phyloP scores from a whole-genome alignment of 2,797 vertebrate genomes.

The Chromis chromis region DNA sequence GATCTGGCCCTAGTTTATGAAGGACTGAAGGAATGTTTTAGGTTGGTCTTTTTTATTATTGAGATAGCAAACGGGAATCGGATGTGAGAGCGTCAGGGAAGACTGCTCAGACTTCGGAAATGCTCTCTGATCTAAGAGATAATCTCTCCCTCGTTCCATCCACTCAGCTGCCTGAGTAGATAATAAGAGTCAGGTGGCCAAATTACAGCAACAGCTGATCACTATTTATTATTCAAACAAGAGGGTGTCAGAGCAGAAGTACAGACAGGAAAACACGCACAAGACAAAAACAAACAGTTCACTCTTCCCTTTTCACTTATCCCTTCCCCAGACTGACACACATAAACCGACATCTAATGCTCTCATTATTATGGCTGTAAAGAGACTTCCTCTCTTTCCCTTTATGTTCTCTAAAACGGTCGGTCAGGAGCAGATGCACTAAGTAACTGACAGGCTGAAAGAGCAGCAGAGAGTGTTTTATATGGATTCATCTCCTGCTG shows the following conservation, averaged over 20 bases:
- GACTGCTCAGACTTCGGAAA: constrained; percentile 26
- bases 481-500: constrained; percentile 32
- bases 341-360: constrained; percentile 27
- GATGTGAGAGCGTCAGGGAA: constrained; percentile 10
- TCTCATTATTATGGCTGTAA: constrained; percentile 40
- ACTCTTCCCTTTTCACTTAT: constrained; percentile 40
- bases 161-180: constrained; percentile 45
- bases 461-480: constrained; percentile 33
- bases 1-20: too few relatives aligned
- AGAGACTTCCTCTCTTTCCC: constrained; percentile 55
- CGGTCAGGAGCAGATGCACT: constrained; percentile 36
- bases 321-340: constrained; percentile 21
- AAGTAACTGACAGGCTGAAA: constrained; percentile 47
- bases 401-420: constrained; percentile 42
- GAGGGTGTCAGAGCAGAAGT: constrained; percentile 49
- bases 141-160: constrained; percentile 9
- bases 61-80: constrained; percentile 26
- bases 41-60: constrained; percentile 19
- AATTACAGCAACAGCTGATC: constrained; percentile 69
- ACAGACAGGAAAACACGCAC: constrained; percentile 47
- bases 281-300: constrained; percentile 53
- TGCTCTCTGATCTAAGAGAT: constrained; percentile 27
- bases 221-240: constrained; percentile 72
- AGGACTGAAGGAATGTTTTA: constrained; percentile 21
- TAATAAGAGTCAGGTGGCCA: constrained; percentile 67